These are phyloP conservation scores for Aphodius sticticus DNA, from an alignment of 2,888 invertebrate genomes.

Conservation along the genomic window DNA sequence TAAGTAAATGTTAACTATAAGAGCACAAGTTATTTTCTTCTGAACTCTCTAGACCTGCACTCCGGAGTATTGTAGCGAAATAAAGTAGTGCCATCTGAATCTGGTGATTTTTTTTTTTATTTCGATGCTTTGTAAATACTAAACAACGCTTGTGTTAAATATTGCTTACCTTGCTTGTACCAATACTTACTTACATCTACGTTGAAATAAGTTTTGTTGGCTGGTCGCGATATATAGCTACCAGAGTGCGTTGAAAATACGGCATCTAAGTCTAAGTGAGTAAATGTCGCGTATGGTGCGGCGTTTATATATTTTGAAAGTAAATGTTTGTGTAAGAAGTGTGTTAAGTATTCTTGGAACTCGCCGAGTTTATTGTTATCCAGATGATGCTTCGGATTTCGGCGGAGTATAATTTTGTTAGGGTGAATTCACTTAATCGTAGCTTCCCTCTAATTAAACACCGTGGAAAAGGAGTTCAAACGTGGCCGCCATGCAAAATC, in stretches of 20 bases:
- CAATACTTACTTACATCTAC: not conserved
- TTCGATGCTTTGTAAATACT: too few species aligned
- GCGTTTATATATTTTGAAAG: not conserved
- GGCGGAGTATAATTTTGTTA: constrained; percentile 4
- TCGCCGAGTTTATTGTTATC: not conserved
- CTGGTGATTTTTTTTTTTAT: too few species aligned
- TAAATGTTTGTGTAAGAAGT: not conserved
- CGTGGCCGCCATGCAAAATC: constrained; percentile 23
- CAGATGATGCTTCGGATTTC: not conserved
- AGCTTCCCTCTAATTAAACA: not conserved
- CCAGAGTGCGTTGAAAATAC: too few species aligned
- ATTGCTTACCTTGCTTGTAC: not conserved
- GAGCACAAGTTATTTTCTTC: too few species aligned
- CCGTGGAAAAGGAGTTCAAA: not conserved
- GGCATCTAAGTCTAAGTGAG: too few species aligned
- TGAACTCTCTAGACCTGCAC: too few species aligned
- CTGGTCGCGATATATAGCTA: too few species aligned
- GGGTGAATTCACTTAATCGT: not conserved
- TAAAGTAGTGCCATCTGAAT: too few species aligned
- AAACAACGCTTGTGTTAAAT: not conserved
- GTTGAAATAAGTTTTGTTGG: not conserved
- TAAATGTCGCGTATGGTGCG: too few species aligned
- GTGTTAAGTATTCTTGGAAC: not conserved
- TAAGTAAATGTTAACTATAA: too few species aligned
- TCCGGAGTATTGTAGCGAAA: too few species aligned